Evolutionary conservation across 2,888 invertebrate genomes (phyloP), one percentile per base, ranked within the genome.

Genomic region (Eristalis pertinax): DNA sequence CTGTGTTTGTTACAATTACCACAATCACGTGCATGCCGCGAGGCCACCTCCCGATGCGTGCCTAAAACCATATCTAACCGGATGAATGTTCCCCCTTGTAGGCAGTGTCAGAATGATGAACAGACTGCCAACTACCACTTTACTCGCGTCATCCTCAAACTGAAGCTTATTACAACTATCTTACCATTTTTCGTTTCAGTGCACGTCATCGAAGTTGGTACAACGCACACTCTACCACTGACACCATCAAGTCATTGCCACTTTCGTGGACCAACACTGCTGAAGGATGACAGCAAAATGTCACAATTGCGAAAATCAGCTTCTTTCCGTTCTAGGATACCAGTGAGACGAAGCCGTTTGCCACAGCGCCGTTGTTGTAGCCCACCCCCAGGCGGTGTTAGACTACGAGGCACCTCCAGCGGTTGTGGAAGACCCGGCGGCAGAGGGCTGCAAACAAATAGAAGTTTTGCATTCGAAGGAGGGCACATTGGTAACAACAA

Each of bases 281-380:
- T 73, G 41, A 83, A 89, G 85, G 88, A 89, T 89, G 89, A 88
- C 85, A 88, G 76, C 89, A 90, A 89, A 88, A 90, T 91, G 91
- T 90, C 91, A 87, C 90, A 90, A 89, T 84, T 91, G 89, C 89
- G 89, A 89, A 91, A 91, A 89, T 91, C 91, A 70, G 90, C 91
- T 89, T 90, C 91, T 68, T 91, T 91, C 89, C 91, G 91, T 75
- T 91, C 91, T 68, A 89, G 90, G 79, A 91, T 91, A 74, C 90
- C 91, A 88, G 89, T 91, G 63, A 89, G 90, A 88, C 88, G 90
- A 84, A 88, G 88, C 78, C 89, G 89, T 82, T 78, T 89, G 73
- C 87, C 89, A 67, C 89, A 89, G 69, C 84, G 90, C 68, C 89
- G 90, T 74, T 90, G 90, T 56, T 89, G 89, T 70, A 90, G 90